phyloP scores from a whole-genome alignment of 2,113 vertebrate genomes.

The Ctenomys sociabilis region DNA sequence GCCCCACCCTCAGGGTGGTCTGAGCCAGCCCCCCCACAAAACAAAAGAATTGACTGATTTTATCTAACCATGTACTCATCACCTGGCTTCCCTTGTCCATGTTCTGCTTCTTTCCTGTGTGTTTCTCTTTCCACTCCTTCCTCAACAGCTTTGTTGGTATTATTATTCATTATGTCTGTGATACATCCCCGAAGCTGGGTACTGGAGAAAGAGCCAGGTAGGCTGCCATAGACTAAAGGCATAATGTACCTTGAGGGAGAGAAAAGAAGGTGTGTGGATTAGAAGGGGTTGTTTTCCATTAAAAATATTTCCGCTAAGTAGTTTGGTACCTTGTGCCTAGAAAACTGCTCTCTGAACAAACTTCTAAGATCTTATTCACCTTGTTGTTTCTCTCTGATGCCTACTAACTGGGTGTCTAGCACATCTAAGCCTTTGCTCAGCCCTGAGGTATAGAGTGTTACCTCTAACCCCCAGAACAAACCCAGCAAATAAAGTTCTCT shows the following conservation, averaged over 20 bases:
- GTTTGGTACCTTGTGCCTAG: neutral
- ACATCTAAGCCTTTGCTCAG: neutral
- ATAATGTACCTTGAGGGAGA: neutral
- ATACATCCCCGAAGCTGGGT: neutral
- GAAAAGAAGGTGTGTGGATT: neutral
- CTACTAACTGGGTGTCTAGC: neutral
- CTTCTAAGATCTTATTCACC: neutral
- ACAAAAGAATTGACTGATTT: too few relatives aligned
- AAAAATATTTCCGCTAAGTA: neutral
- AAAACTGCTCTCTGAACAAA: neutral
- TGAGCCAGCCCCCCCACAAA: too few relatives aligned
- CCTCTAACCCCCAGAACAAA: neutral
- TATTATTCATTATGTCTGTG: neutral
- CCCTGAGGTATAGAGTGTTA: neutral
- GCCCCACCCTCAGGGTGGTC: too few relatives aligned
- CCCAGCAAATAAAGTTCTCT: neutral
- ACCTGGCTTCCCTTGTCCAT: neutral
- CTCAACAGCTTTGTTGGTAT: neutral
- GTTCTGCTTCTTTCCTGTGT: neutral
- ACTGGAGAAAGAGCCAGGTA: neutral
- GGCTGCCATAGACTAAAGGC: neutral
- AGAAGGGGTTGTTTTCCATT: neutral
- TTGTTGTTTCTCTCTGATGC: neutral
- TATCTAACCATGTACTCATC: neutral
- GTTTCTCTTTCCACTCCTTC: neutral